A percentile compares a stretch with the other conserved stretches of the same genome.
Conservation (phyloP, 2,888 invertebrate genomes). For the Ophonus ardosiacus region DNA sequence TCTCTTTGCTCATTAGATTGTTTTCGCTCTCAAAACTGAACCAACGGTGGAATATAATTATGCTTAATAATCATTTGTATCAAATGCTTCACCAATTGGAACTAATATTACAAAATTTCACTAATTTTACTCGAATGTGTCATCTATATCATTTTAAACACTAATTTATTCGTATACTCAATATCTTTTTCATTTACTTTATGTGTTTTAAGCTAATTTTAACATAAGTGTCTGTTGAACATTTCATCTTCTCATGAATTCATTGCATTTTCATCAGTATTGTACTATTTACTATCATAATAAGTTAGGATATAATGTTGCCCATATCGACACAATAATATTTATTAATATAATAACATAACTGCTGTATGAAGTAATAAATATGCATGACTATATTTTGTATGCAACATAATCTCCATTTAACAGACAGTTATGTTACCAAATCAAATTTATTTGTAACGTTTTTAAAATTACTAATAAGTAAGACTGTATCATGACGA, state of each 20-base stretch:
- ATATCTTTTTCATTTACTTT: constrained; percentile 26
- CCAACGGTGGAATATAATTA: constrained; percentile 55
- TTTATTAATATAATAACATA: constrained; percentile 44
- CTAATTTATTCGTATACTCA: constrained; percentile 44
- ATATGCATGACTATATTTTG: constrained; percentile 53
- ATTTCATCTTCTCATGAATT: constrained; percentile 25
- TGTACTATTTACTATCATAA: constrained; percentile 51
- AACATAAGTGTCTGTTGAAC: constrained; percentile 60
- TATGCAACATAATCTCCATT: constrained; percentile 50
- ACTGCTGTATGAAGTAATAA: constrained; percentile 30
- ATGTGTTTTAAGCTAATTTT: constrained; percentile 30
- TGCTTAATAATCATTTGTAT: constrained; percentile 49
- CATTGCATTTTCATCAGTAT: constrained; percentile 48
- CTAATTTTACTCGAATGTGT: constrained; percentile 19
- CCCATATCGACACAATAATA: constrained; percentile 53
- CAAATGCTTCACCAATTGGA: constrained; percentile 26
- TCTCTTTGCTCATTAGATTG: constrained; percentile 63
- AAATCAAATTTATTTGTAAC: constrained; percentile 48
- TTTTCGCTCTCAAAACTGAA: constrained; percentile 63
- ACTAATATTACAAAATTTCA: constrained; percentile 14
- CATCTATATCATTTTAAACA: constrained; percentile 17
- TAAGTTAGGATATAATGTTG: constrained; percentile 54
- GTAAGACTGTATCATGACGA: constrained; percentile 57
- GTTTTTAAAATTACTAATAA: constrained; percentile 56
- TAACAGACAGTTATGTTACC: constrained; percentile 60